phyloP scores from a whole-genome alignment of 2,888 invertebrate species.

The Noctua fimbriata region DNA sequence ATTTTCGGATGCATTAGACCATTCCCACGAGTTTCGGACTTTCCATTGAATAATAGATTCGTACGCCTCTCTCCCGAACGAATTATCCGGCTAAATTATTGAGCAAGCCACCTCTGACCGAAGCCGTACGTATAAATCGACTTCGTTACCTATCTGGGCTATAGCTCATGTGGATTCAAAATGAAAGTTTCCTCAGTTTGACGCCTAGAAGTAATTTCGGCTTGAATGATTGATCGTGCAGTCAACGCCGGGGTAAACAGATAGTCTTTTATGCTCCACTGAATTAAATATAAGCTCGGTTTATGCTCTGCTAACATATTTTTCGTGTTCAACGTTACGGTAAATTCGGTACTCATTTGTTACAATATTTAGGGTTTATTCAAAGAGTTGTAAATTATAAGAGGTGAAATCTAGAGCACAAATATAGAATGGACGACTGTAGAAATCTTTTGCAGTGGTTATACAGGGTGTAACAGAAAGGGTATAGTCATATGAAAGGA shows the following conservation, averaged over 20 bases:
- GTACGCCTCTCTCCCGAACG: constrained; percentile 74
- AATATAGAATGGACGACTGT: neutral
- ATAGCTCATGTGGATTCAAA: constrained; percentile 55
- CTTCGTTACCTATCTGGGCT: constrained; percentile 68
- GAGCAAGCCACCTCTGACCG: constrained; percentile 79
- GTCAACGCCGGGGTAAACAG: constrained; percentile 58
- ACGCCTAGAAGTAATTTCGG: constrained; percentile 69
- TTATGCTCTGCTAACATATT: constrained; percentile 51
- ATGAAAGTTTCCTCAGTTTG: constrained; percentile 66
- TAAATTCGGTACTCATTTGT: constrained; percentile 50
- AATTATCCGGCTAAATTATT: constrained; percentile 88
- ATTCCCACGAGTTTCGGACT: constrained; percentile 77
- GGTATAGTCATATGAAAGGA: no score
- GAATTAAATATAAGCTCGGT: constrained; percentile 58
- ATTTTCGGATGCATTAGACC: constrained; percentile 79
- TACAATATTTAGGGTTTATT: constrained; percentile 35
- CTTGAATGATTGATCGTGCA: constrained; percentile 69
- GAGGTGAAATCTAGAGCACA: neutral
- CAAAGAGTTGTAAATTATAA: constrained; percentile 1
- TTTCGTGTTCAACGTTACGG: constrained; percentile 50
- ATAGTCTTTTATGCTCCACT: constrained; percentile 56
- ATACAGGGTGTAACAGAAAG: no score
- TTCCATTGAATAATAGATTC: constrained; percentile 85
- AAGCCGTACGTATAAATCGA: constrained; percentile 78
- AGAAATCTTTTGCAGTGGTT: neutral